Base-by-base conservation (phyloP, 2,888 invertebrate genomes). In the Amorpha juglandis region DNA sequence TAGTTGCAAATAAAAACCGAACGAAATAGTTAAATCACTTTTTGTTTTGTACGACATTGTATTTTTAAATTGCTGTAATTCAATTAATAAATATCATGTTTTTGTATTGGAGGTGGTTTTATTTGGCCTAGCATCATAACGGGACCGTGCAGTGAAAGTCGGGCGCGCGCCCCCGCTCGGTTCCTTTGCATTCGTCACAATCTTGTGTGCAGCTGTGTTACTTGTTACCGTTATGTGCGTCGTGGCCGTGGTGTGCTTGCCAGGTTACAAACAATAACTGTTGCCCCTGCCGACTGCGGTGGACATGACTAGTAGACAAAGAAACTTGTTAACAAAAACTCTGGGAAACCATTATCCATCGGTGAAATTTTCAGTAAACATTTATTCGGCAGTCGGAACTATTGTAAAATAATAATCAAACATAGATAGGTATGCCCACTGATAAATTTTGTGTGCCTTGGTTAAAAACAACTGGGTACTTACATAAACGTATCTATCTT, bases 21-120 rank as follows among this genome's bases (percentile, higher is more conserved):
- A 89, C 87, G 89, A 91, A 89, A 90, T 90, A 90, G 87, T 86
- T 27, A 73, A 82, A 83, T 82, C 78, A 78, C 74, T 80, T 78
- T 87, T 87, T 84, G 81, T 90, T 90, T 90, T 90, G 78, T 90
- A 89, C 87, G 83, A 91, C 88, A 89, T 86, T 86, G 86, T 87
- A 87, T 86, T 87, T 89, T 86, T 88, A 91, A 92, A 92, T 91
- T 92, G 89, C 92, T 92, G 91, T 90, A 90, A 88, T 87, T 87
- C 88, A 89, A 90, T 82, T 90, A 88, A 84, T 86, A 89, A 84
- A 85, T 84, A 92, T 91, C 90, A 92, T 91, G 91, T 91, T 92
- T 92, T 91, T 92, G 82, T 92, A 92, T 68, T 73, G 79, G 70
- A 77, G 68, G 74, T 75, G 76, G 80, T 83, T 81, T 87, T 85